Conservation (phyloP, 2,113 vertebrate species). For the Psittacus erithacus region DNA sequence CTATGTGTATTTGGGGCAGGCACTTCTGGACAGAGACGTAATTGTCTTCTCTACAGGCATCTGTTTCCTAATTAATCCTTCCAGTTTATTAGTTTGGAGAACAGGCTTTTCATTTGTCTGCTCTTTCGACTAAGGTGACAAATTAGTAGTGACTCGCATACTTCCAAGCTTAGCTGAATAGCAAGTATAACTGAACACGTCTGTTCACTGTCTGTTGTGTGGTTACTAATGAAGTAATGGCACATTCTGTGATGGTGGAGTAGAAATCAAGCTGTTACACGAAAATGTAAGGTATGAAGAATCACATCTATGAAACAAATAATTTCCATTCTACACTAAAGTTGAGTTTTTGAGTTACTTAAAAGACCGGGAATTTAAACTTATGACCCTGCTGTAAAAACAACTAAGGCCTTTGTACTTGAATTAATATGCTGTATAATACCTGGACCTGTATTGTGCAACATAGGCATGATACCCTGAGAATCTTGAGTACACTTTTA, state of each 20-base stretch:
- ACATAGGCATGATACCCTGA: neutral
- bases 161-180: neutral
- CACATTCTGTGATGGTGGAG: neutral
- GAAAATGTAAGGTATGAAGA: neutral
- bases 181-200: neutral
- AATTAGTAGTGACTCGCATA: neutral
- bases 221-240: neutral
- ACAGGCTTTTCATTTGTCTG: neutral
- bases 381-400: slow-evolving; percentile 11
- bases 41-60: neutral
- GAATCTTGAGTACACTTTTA: neutral
- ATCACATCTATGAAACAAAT: neutral
- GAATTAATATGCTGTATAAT: neutral
- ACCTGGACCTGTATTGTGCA: neutral
- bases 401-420: slow-evolving; percentile 26
- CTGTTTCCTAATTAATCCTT: neutral
- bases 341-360: neutral
- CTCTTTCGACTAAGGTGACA: neutral
- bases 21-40: neutral
- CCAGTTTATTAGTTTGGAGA: neutral
- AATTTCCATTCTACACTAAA: neutral
- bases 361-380: slow-evolving; percentile 7
- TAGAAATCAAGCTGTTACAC: neutral
- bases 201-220: neutral
- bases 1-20: neutral